Percentiles rank a stretch among this genome's conserved stretches.
phyloP scores from a whole-genome alignment of 2,113 vertebrate genomes.

The Haemorhous mexicanus region DNA sequence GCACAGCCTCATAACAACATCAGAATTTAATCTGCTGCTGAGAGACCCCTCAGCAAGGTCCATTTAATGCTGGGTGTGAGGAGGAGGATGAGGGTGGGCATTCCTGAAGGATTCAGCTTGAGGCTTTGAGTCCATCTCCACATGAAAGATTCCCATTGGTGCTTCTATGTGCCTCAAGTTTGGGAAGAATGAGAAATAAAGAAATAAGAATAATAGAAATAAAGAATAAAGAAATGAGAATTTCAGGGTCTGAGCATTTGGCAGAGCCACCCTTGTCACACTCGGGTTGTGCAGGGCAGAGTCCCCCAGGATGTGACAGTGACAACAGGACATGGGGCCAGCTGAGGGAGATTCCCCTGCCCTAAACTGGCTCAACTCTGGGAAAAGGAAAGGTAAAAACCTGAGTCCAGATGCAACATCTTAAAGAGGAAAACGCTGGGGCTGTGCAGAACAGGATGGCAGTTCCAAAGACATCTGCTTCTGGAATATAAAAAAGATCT shows the following conservation, averaged over 20 bases:
- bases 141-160: rapidly evolving
- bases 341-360: not conserved
- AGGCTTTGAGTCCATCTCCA: not conserved
- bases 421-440: not conserved
- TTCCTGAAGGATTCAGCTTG: not conserved
- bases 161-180: not conserved
- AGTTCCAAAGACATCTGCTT: slow-evolving; percentile 21
- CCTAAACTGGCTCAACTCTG: not conserved
- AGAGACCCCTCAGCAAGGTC: not conserved
- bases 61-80: not conserved
- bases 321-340: not conserved
- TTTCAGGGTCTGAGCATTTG: not conserved
- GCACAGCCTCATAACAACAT: not conserved
- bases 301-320: not conserved
- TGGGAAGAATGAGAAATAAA: too few species aligned
- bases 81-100: not conserved
- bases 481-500: slow-evolving; percentile 31
- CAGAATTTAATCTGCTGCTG: not conserved
- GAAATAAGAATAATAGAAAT: too few species aligned
- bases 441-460: slow-evolving; percentile 1
- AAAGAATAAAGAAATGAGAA: too few species aligned
- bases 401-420: slow-evolving; percentile 15
- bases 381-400: not conserved
- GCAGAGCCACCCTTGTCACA: not conserved
- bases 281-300: not conserved